Evolutionary conservation across 2,888 invertebrate genomes (phyloP), one percentile per base, ranked within the genome.

Genomic region (Hipparchia sbordonii): DNA sequence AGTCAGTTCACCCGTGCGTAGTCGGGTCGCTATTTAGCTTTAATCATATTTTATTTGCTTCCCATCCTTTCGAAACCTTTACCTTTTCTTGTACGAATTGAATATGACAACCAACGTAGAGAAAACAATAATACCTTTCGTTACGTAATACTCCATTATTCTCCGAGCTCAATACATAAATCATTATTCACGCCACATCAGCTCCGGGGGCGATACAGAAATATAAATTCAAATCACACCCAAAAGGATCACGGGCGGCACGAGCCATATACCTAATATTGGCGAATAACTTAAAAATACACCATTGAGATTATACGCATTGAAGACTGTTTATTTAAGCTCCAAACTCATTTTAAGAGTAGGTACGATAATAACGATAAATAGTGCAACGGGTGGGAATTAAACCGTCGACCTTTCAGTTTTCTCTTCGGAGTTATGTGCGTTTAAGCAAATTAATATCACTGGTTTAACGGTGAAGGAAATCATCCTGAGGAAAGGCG

Each of bases 171-270:
- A 12, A 48, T 72, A 70, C 70, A 72, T 71, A 72, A 74, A 72
- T 74, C 75, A 74, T 75, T 76, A 81, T 81, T 81, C 80, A 75
- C 67, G 60, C 59, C 79, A 72, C 77, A 78, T 76, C 71, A 67
- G 71, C 76, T 77, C 79, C 79, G 78, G 77, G 76, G 79, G 81
- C 80, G 77, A 74, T 73, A 73, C 78, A 76, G 74, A 75, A 79
- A 79, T 80, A 80, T 80, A 80, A 78, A 84, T 80, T 80, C 73
- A 78, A 79, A 82, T 79, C 78, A 76, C 76, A 77, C 76, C 74
- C 76, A 70, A 77, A 78, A 66, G 75, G 74, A 73, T 75, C 77
- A 79, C 13, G 23, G 23, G 13, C 76, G 76, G 78, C 77, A 74
- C 76, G 78, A 78, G 78, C 77, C 74, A 74, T 73, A 68, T 67